Conservation (phyloP, 2,888 invertebrate genomes). For the Synergus itoensis region DNA sequence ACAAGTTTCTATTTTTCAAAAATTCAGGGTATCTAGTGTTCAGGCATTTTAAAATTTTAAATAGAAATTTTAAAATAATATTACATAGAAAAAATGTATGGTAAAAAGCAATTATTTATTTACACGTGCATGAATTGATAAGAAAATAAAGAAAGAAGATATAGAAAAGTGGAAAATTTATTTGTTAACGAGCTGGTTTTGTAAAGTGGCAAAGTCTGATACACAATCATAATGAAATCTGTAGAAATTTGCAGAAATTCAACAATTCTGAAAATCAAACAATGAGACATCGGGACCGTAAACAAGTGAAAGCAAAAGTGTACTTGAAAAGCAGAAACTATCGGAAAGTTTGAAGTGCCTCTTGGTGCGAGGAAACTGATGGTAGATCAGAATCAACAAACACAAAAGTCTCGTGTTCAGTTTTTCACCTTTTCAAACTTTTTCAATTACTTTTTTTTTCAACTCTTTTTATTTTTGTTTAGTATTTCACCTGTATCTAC, state of each 20-base stretch:
- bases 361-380: constrained; percentile 7
- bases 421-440: not conserved
- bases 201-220: not conserved
- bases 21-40: too few species aligned
- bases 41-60: too few species aligned
- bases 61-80: too few species aligned
- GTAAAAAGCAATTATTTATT: too few species aligned
- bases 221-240: not conserved
- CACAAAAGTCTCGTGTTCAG: not conserved
- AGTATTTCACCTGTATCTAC: not conserved
- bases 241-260: not conserved
- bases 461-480: not conserved
- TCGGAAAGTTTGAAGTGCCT: not conserved
- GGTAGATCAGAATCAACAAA: not conserved
- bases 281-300: not conserved
- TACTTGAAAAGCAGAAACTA: not conserved
- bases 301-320: not conserved
- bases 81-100: too few species aligned
- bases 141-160: not conserved
- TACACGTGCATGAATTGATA: not conserved
- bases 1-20: too few species aligned
- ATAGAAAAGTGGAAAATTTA: not conserved
- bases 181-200: not conserved
- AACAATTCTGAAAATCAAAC: not conserved
- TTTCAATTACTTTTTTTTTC: not conserved